Conservation (phyloP, 2,888 invertebrate genomes). For the Dynastes maya region DNA sequence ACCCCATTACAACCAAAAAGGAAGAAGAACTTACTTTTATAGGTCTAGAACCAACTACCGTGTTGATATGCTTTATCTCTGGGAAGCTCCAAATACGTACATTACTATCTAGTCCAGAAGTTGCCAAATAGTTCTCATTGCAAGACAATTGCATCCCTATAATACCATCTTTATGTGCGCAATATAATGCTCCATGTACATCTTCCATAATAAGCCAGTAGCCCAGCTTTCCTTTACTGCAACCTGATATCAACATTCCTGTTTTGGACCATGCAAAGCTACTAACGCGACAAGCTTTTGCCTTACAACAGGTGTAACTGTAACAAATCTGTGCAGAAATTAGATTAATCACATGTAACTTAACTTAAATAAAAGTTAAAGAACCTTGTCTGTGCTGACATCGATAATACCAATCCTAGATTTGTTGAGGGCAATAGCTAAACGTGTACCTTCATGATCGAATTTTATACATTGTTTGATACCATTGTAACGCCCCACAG, state of each 20-base stretch:
- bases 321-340: background rate
- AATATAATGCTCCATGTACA: background rate
- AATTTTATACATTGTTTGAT: conserved; percentile 36
- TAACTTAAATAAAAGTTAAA: too few relatives aligned
- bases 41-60: conserved; percentile 14
- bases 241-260: conserved; percentile 57
- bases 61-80: conserved; percentile 5
- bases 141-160: conserved; percentile 59
- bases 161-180: conserved; percentile 56
- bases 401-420: conserved; percentile 35
- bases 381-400: conserved; percentile 10
- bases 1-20: too few relatives aligned
- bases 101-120: conserved; percentile 56
- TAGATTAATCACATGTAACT: too few relatives aligned
- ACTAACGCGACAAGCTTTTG: conserved; percentile 51
- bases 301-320: conserved; percentile 26
- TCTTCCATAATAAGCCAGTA: conserved; percentile 50
- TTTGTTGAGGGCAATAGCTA: conserved; percentile 36
- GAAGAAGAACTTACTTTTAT: conserved; percentile 30
- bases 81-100: conserved; percentile 59
- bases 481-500: background rate
- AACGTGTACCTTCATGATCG: conserved; percentile 17
- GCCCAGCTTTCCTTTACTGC: conserved; percentile 56
- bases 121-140: conserved; percentile 58
- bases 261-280: conserved; percentile 55